Conservation (phyloP, 1,140 invertebrate species). For the Cephus cinctus region DNA sequence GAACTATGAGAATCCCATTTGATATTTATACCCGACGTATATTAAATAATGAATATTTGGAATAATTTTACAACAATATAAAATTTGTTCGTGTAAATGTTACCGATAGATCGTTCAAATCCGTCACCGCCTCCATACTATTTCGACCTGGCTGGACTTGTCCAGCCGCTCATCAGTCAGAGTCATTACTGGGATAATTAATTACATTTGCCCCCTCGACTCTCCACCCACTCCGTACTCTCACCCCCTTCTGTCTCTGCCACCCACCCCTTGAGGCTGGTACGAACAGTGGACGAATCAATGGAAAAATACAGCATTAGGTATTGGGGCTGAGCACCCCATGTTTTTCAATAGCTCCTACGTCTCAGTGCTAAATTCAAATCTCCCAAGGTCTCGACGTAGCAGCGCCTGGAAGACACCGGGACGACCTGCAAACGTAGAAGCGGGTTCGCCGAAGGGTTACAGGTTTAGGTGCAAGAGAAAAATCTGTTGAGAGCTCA, state of each 20-base stretch:
- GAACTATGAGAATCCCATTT: too few species aligned
- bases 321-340: too few species aligned
- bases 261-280: background rate
- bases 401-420: too few species aligned
- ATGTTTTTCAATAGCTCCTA: too few species aligned
- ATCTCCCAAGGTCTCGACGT: too few species aligned
- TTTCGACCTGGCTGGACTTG: conserved; percentile 55
- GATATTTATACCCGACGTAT: too few species aligned
- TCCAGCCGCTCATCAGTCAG: conserved; percentile 58
- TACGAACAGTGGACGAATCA: background rate
- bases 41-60: too few species aligned
- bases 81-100: background rate
- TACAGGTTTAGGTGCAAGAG: conserved; percentile 25
- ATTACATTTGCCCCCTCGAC: conserved; percentile 55
- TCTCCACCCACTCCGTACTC: conserved; percentile 33
- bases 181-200: conserved; percentile 60
- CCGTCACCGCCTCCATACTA: conserved; percentile 47
- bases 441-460: too few species aligned
- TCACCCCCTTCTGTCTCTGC: background rate
- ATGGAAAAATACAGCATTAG: conserved; percentile 11
- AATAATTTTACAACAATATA: too few species aligned
- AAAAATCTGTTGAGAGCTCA: conserved; percentile 47
- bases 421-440: too few species aligned
- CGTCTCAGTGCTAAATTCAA: too few species aligned
- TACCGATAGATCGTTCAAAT: conserved; percentile 38